These are phyloP conservation scores for Menura novaehollandiae DNA, from an alignment of 2,113 vertebrate genomes.

Conservation along the genomic window DNA sequence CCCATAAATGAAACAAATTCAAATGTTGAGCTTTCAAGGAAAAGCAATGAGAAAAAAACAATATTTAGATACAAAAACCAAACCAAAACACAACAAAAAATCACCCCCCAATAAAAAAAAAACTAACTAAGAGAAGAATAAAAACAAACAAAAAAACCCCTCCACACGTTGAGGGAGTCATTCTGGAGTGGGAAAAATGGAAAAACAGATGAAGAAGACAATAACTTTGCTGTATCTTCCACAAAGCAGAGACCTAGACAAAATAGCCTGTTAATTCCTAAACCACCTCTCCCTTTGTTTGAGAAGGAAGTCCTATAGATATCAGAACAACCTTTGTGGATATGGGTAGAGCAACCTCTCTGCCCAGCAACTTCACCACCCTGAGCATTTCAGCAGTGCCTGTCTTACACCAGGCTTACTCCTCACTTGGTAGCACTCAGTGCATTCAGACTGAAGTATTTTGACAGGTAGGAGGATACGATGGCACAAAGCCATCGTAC, in stretches of 20 bases:
- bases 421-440: not conserved
- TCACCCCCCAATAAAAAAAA: not conserved
- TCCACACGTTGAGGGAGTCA: not conserved
- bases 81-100: not conserved
- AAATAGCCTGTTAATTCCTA: not conserved
- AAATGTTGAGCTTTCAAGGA: not conserved
- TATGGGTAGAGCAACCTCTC: not conserved
- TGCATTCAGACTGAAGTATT: constrained; percentile 11
- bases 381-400: constrained; percentile 3
- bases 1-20: constrained; percentile 9
- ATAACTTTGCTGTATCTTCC: not conserved
- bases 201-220: not conserved
- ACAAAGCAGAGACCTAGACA: not conserved
- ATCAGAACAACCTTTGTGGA: not conserved
- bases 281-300: not conserved
- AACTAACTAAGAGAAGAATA: accelerated
- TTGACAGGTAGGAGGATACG: constrained; percentile 59
- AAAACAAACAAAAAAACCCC: accelerated
- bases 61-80: not conserved
- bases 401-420: not conserved
- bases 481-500: constrained; percentile 55
- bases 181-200: not conserved
- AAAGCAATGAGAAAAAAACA: not conserved
- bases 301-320: not conserved
- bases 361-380: not conserved